Evolutionary conservation across 2,888 invertebrate genomes (phyloP).

Genomic region (Caenorhabditis zanzibari): DNA sequence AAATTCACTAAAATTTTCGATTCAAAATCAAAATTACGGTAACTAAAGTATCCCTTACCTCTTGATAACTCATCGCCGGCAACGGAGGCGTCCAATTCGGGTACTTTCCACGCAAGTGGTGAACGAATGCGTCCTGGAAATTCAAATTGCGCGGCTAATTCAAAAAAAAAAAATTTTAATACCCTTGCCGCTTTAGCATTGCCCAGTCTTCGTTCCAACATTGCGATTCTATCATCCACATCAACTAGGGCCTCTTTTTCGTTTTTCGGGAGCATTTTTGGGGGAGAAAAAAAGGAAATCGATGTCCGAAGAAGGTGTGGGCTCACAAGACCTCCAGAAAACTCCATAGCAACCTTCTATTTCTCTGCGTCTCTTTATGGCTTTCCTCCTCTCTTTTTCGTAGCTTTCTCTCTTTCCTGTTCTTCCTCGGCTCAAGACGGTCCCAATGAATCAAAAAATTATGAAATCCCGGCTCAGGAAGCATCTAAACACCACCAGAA

Average conservation of each 20-base stretch:
- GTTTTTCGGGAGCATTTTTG: conserved; percentile 24
- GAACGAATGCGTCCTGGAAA: conserved; percentile 68
- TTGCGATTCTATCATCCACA: conserved; percentile 64
- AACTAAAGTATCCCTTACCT: conserved; percentile 1
- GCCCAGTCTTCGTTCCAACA: conserved; percentile 67
- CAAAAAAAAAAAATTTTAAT: conserved; percentile 2
- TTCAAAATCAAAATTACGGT: not conserved
- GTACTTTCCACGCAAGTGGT: conserved; percentile 72
- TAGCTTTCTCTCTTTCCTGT: too few species aligned
- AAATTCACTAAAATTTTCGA: not conserved
- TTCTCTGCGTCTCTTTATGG: too few species aligned
- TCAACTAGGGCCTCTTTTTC: conserved; percentile 63
- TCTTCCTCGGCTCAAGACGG: too few species aligned
- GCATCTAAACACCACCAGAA: not conserved
- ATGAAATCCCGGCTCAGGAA: not conserved
- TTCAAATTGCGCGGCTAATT: too few species aligned
- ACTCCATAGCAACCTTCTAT: not conserved
- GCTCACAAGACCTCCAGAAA: not conserved
- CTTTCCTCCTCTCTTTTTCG: too few species aligned
- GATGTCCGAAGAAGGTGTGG: not conserved
- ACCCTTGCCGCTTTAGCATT: conserved; percentile 72
- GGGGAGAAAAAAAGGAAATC: not conserved
- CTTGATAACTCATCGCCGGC: conserved; percentile 39
- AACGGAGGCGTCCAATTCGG: conserved; percentile 70
- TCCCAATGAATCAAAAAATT: not conserved